A percentile compares a stretch with the other conserved stretches of the same genome.
Evolutionary conservation across 2,113 vertebrate genomes (phyloP).

Genomic region (Festucalex cinctus): DNA sequence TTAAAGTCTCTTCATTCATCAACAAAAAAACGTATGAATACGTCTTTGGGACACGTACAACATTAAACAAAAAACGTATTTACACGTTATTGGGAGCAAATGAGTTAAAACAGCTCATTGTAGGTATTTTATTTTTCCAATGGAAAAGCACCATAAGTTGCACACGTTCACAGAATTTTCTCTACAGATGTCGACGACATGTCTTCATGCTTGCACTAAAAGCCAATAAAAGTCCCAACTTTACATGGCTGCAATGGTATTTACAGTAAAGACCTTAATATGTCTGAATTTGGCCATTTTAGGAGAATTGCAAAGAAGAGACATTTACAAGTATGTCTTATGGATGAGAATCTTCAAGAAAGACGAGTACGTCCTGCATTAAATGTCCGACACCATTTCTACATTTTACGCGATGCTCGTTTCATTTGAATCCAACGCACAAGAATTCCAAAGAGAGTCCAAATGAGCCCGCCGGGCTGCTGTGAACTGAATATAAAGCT

Average conservation of each 20-base stretch:
- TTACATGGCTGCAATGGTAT: constrained; percentile 13
- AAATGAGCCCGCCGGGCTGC: constrained; percentile 34
- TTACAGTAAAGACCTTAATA: constrained; percentile 25
- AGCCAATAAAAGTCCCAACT: constrained; percentile 12
- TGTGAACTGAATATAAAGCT: constrained; percentile 24
- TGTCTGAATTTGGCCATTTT: constrained; percentile 19
- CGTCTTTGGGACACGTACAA: no score
- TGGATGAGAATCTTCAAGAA: constrained; percentile 7
- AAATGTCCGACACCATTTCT: constrained; percentile 25
- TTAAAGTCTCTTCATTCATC: no score
- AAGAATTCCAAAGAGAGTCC: constrained; percentile 33
- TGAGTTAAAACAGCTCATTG: no score
- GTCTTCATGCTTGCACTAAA: constrained; percentile 10
- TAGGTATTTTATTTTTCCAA: no score
- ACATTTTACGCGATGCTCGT: constrained; percentile 35
- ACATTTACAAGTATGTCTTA: constrained; percentile 9
- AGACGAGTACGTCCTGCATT: constrained; percentile 11
- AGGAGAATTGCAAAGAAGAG: background rate
- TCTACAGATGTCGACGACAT: constrained; percentile 4
- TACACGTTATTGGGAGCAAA: no score
- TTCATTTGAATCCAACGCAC: constrained; percentile 47
- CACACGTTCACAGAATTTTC: background rate
- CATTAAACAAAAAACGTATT: no score
- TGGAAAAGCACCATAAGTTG: no score
- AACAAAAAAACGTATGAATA: no score